Conservation (phyloP, 2,113 vertebrate species). For the Spea multiplicata region DNA sequence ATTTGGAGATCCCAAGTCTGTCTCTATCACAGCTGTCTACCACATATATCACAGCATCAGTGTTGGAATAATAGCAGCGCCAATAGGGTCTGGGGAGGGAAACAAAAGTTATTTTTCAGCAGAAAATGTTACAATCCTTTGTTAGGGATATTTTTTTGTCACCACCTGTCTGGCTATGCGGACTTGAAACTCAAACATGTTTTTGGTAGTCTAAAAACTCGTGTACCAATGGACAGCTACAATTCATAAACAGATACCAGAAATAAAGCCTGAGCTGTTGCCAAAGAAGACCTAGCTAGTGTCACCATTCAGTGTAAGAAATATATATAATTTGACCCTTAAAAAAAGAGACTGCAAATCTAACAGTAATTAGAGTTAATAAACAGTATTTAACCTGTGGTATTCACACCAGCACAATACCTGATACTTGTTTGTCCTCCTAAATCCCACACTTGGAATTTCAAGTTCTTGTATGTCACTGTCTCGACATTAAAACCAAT, state of each 20-base stretch:
- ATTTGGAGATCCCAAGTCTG: conserved; percentile 96
- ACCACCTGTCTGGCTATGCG: too few species aligned
- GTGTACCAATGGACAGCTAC: too few species aligned
- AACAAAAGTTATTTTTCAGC: not conserved
- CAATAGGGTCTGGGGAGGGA: conserved; percentile 83
- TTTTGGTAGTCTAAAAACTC: not conserved
- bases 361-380: too few species aligned
- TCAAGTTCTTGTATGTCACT: conserved; percentile 94
- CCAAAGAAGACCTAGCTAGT: too few species aligned
- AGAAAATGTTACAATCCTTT: too few species aligned
- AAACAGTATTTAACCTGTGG: not conserved
- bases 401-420: conserved; percentile 58
- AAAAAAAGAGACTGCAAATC: not conserved
- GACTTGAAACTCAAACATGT: too few species aligned
- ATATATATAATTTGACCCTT: not conserved
- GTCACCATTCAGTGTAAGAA: too few species aligned
- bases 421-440: conserved; percentile 98
- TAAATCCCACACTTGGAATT: conserved; percentile 98
- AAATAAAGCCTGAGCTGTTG: too few species aligned
- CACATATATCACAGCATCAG: conserved; percentile 95
- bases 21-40: conserved; percentile 97
- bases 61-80: conserved; percentile 98
- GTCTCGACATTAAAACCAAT: conserved; percentile 99
- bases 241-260: too few species aligned
- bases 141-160: too few species aligned